Base-by-base conservation (phyloP, 1,140 invertebrate species). In the Pogonomyrmex californicus region DNA sequence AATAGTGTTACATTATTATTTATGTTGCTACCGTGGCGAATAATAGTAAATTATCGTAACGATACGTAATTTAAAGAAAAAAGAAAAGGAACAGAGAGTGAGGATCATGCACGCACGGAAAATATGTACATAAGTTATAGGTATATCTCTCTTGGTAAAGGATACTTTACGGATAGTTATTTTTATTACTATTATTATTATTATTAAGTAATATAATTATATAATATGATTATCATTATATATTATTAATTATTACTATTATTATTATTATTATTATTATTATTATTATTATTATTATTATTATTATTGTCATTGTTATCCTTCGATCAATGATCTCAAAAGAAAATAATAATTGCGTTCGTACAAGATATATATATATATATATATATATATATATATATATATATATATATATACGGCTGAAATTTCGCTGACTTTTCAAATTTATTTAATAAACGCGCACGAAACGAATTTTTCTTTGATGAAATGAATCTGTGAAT, bases 271-370 rank as follows among this genome's bases (percentile, higher is more conserved):
- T 85, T 93, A 91, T 91, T 87, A 82, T 75, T 70, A 93, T 92
- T 91, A 90, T 91, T 86, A 91, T 92, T 90, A 86, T 90, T 88
- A 92, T 91, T 93, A 92, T 93, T 89, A 91, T 85, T 93, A 91
- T 91, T 87, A 82, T 75, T 70, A 93, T 92, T 91, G 90, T 91
- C 86, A 91, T 92, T 94, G 92, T 94, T 94, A 92, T 93, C 89
- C 91, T 94, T 94, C 92, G 93, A 92, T 91, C 90, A 91, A 93
- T 93, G 93, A 94, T 95, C 93, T 95, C 93, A 94, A 92, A 93
- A 93, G 83, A 77, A 90, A 78, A 85, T 66, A 79, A 41, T 66
- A 91, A 90, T 90, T 86, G 73, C 65, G 73, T 88, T 91, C 66
- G 70, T 68, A 86, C 60, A 71, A 86, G 86, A 90, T n/a, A n/a